Evolutionary conservation across 2,797 vertebrate species (phyloP), one percentile per base, ranked within the genome.

Genomic region (Centropyge bicolor): DNA sequence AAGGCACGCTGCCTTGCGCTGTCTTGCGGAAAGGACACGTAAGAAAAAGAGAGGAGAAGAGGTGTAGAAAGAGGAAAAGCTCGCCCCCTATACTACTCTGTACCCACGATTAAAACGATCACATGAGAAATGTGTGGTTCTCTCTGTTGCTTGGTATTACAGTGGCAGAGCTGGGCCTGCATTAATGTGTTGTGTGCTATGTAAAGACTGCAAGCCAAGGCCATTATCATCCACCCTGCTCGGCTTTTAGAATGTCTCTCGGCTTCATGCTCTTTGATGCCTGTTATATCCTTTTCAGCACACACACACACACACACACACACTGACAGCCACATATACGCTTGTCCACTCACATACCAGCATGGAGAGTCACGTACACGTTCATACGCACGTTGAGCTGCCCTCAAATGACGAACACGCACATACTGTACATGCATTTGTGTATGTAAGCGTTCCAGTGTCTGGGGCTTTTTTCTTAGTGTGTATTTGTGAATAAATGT

Each of bases 171-270:
- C 52, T 60, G 27, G 83, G 76, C 81, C 79, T 49, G 84, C 76
- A 66, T 86, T 90, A 89, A 92, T 92, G 89, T 59, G 70, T 67
- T 82, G 74, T 74, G 79, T 59, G 78, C 84, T 82, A 84, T 87
- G 83, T 89, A 85, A 93, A 90, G 89, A 87, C 81, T 82, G 60
- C 74, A 60, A 85, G 85, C 78, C 72, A 80, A 84, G 78, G 84
- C 90, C 88, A 89, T 92, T 90, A 92, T 87, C 83, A 77, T 87
- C 85, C 69, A 78, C 78, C 73, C 66, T 27, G 81, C 57, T 63
- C 38, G 8, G 80, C 89, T 91, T 87, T 89, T 78, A 88, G 49
- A 80, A 84, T 20, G 70, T 73, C 86, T 88, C 81, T 78, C 19
- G 7, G 76, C 81, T 81, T 84, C 71, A 35, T 79, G 76, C 83